These are phyloP conservation scores for Theristicus caerulescens DNA, from an alignment of 2,113 vertebrate genomes.

Conservation along the genomic window DNA sequence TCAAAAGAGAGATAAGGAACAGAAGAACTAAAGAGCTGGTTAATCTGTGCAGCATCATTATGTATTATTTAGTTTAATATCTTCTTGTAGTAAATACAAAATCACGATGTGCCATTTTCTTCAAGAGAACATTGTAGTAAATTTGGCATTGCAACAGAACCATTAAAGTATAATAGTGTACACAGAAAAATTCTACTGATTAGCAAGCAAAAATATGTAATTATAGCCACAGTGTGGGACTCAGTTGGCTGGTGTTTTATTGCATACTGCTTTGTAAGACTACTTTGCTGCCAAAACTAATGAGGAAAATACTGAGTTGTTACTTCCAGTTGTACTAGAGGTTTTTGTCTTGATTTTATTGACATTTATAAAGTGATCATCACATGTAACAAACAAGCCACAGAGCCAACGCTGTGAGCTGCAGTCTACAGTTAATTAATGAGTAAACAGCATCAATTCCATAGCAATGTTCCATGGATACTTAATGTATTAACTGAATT, in stretches of 20 bases:
- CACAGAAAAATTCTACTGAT: constrained; percentile 63
- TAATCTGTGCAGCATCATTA: constrained; percentile 32
- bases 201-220: constrained; percentile 67
- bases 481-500: background rate
- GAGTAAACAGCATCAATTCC: constrained; percentile 21
- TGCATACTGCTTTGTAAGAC: constrained; percentile 17
- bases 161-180: constrained; percentile 63
- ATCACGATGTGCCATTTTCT: constrained; percentile 55
- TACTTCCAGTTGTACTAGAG: constrained; percentile 60
- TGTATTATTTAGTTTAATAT: constrained; percentile 65
- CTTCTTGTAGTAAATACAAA: constrained; percentile 68
- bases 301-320: constrained; percentile 65
- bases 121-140: constrained; percentile 68
- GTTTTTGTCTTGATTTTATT: constrained; percentile 72
- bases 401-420: constrained; percentile 51
- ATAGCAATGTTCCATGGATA: background rate
- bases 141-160: constrained; percentile 58
- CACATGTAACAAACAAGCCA: constrained; percentile 62
- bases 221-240: constrained; percentile 59
- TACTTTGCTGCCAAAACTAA: constrained; percentile 61
- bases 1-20: constrained; percentile 43
- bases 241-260: constrained; percentile 55
- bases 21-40: constrained; percentile 61
- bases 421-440: constrained; percentile 31
- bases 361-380: constrained; percentile 66